Evolutionary conservation across 1,140 invertebrate species (phyloP).

Genomic region (Drosophila murphyi): DNA sequence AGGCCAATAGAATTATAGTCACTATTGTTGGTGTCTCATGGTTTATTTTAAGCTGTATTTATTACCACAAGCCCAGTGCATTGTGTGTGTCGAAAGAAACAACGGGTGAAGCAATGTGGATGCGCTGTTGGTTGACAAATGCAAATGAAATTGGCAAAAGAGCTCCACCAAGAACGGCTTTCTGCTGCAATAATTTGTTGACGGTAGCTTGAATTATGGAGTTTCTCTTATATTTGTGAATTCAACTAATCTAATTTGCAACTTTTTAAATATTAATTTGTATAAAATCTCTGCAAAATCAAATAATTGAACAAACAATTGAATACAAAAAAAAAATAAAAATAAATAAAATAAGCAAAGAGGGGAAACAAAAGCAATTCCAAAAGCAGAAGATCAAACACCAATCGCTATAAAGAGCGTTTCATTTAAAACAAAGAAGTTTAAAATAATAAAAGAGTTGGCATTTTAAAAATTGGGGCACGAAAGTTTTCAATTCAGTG

Average conservation of each 20-base stretch:
- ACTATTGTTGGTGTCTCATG: slow-evolving; percentile 51
- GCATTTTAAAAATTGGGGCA: not conserved
- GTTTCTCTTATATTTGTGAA: too few relatives aligned
- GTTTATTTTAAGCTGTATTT: slow-evolving; percentile 71
- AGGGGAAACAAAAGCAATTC: not conserved
- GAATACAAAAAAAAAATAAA: not conserved
- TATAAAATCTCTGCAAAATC: too few relatives aligned
- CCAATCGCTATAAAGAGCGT: too few relatives aligned
- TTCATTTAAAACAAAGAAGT: not conserved
- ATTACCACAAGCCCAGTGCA: slow-evolving; percentile 40
- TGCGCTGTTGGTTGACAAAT: slow-evolving; percentile 17
- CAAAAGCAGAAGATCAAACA: too few relatives aligned
- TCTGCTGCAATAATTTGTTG: not conserved
- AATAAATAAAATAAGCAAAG: not conserved
- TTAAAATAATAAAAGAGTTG: too few relatives aligned
- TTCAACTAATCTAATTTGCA: too few relatives aligned
- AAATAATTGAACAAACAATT: too few relatives aligned
- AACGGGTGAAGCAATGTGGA: not conserved
- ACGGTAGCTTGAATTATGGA: too few relatives aligned
- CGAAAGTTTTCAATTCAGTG: not conserved
- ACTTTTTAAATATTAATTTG: too few relatives aligned
- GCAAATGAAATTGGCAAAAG: slow-evolving; percentile 49
- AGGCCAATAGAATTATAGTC: slow-evolving; percentile 69
- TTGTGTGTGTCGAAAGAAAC: slow-evolving; percentile 1
- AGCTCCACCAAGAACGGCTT: not conserved